Evolutionary conservation across 2,888 invertebrate species (phyloP).

Genomic region (Onchidella celtica): DNA sequence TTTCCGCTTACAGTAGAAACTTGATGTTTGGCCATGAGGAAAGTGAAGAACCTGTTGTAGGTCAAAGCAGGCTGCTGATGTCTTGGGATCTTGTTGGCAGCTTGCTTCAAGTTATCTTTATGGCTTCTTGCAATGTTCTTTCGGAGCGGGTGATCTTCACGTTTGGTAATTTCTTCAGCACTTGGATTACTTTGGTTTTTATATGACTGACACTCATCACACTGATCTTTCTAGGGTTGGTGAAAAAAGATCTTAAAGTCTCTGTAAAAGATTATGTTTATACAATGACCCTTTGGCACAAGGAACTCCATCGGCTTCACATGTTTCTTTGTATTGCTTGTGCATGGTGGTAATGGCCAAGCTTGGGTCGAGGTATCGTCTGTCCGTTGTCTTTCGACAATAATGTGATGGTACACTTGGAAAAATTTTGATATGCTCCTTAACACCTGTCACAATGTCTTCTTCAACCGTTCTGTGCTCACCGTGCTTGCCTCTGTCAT

Average conservation of each 20-base stretch:
- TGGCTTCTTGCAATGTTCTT: neutral
- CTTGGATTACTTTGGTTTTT: neutral
- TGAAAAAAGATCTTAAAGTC: neutral
- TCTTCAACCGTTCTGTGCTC: neutral
- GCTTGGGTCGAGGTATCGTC: neutral
- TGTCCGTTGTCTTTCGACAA: neutral
- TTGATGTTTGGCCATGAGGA: neutral
- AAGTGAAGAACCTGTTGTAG: neutral
- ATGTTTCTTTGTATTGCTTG: neutral
- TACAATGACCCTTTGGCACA: neutral
- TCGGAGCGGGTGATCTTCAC: neutral
- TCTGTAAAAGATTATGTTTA: neutral
- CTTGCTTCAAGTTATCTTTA: neutral
- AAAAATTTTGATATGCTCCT: neutral
- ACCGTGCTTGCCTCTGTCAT: neutral
- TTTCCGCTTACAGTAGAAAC: neutral
- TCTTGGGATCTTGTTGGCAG: neutral
- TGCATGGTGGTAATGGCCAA: neutral
- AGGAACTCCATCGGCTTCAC: neutral
- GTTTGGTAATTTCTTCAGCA: neutral
- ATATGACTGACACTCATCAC: neutral
- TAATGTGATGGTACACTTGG: neutral
- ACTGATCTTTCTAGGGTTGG: neutral
- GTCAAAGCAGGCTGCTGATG: neutral
- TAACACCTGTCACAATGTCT: neutral